Base-by-base conservation (phyloP, 2,888 invertebrate genomes). In the Dexiosoma caninum region DNA sequence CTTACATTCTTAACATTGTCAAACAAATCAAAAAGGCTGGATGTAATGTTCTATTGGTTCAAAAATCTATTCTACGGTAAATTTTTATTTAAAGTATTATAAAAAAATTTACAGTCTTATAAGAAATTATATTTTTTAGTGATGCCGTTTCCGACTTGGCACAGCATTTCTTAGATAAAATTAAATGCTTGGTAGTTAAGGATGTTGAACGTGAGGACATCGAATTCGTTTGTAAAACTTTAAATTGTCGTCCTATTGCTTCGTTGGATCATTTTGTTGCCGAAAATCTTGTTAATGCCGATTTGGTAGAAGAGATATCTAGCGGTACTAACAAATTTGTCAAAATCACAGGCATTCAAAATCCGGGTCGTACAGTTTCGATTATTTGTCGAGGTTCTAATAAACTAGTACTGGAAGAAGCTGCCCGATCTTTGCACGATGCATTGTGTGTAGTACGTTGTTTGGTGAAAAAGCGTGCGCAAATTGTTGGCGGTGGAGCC, bases 1-100 rank as follows among this genome's bases (percentile, higher is more conserved):
- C 97, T 67, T 99, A 99, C 90, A 98, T 99, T 85, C 92, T 99
- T 74, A 98, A 99, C 88, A 98, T 99, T 87, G 97, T 98, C 5
- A 99, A 99, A 90, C 97, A 98, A 90, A 97, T 99, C 84, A 99
- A 99, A 91, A 99, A 98, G 88, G 93, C 97, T 76, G 99, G 99
- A 2, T 99, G 99, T 91, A 99, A 97, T 91, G 97, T 99, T 10
- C 92, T 99, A 12, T 92, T 99, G 66, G 97, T 99, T 51, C 94
- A 94, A 87, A 94, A 94, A 89, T 94, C 94, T 1, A 94, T 94
- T 86, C 90, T 94, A 82, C 93, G 95, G 95, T 95, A 87, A 84
- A 84, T 84, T 32, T 3, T 55, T 4, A 7, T 27, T 27, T 3
- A 0, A 60, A 40, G 2, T 7, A 19, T 6, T 78, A 57, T 23